Evolutionary conservation across 2,888 invertebrate species (phyloP).

Genomic region (Sthenelais limicola): DNA sequence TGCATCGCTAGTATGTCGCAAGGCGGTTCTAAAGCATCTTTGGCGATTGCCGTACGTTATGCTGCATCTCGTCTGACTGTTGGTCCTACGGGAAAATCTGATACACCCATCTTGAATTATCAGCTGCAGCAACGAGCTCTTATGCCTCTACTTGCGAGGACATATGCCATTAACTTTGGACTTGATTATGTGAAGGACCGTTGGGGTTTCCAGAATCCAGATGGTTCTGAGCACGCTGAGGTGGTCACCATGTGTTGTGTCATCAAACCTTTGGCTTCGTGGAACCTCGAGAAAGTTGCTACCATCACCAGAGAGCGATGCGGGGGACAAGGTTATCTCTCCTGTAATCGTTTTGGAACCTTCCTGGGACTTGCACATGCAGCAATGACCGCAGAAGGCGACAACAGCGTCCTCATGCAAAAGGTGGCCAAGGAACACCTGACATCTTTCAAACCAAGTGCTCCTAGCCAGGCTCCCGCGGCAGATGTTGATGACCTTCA

Average conservation of each 20-base stretch:
- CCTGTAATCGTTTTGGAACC: conserved; percentile 55
- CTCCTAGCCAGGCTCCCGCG: conserved; percentile 27
- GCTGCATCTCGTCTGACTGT: conserved; percentile 57
- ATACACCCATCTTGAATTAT: conserved; percentile 56
- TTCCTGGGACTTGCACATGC: conserved; percentile 57
- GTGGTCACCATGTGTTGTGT: conserved; percentile 59
- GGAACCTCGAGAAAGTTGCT: conserved; percentile 53
- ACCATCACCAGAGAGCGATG: conserved; percentile 54
- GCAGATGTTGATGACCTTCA: conserved; percentile 41
- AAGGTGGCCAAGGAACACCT: conserved; percentile 58
- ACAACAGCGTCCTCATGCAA: conserved; percentile 58
- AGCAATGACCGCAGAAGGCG: conserved; percentile 58
- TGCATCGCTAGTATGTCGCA: conserved; percentile 56
- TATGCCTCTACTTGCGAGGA: conserved; percentile 55
- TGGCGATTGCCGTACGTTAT: conserved; percentile 55
- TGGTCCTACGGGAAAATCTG: conserved; percentile 54
- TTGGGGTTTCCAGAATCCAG: conserved; percentile 50
- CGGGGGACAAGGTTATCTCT: conserved; percentile 58
- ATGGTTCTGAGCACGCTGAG: conserved; percentile 54
- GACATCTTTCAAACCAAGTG: conserved; percentile 47
- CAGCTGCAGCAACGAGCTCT: conserved; percentile 57
- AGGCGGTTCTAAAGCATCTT: conserved; percentile 48
- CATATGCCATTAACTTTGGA: conserved; percentile 57
- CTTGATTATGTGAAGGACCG: conserved; percentile 56
- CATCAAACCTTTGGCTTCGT: conserved; percentile 56